phyloP scores from a whole-genome alignment of 2,797 vertebrate species.

The Taeniopygia guttata region DNA sequence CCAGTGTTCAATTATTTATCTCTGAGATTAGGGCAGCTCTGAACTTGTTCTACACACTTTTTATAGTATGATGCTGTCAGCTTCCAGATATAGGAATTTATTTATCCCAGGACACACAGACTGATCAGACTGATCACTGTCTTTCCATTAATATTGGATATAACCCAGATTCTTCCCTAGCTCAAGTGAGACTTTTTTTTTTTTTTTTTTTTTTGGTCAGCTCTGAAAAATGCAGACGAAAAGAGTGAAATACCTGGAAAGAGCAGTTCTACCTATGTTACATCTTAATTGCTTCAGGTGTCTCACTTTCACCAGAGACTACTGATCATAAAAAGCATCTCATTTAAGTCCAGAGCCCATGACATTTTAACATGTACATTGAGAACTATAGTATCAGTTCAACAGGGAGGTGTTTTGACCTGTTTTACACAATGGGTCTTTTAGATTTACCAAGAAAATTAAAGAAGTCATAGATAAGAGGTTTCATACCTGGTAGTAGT shows the following conservation, averaged over 20 bases:
- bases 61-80: neutral
- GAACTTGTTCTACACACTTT: neutral
- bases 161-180: neutral
- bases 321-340: neutral
- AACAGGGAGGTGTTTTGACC: neutral
- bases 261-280: neutral
- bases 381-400: neutral
- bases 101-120: neutral
- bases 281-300: neutral
- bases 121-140: neutral
- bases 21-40: neutral
- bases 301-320: neutral
- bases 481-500: neutral
- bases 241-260: neutral
- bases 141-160: slow-evolving; percentile 9
- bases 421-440: neutral
- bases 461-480: neutral
- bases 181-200: neutral
- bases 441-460: neutral
- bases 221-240: neutral
- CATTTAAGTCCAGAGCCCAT: neutral
- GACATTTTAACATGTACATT: neutral
- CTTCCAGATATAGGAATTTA: neutral
- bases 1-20: neutral
- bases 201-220: too few species aligned